phyloP scores from a whole-genome alignment of 23 tunicate species.

The Trididemnum clinides region DNA sequence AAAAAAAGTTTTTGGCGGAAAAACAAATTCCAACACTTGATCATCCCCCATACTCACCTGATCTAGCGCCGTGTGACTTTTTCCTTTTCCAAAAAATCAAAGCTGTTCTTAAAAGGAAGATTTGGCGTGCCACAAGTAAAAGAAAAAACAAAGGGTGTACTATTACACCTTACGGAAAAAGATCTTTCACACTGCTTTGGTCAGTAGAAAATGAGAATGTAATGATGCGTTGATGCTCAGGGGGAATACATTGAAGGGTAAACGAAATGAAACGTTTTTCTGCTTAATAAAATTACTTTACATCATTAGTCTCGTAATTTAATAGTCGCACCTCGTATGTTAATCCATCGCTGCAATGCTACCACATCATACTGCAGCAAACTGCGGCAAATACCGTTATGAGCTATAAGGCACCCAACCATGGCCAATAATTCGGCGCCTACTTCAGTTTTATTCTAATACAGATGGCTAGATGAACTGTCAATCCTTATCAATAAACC shows the following conservation, averaged over 20 bases:
- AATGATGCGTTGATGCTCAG: background rate
- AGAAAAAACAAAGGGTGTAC: background rate
- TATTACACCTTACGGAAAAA: background rate
- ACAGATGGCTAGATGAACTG: no score
- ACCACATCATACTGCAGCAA: no score
- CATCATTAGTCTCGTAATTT: background rate
- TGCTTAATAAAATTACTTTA: background rate
- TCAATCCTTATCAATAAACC: no score
- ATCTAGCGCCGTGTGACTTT: background rate
- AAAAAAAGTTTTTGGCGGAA: background rate
- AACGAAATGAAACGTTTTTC: background rate
- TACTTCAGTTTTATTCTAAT: no score
- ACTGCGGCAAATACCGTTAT: no score
- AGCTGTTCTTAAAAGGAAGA: background rate
- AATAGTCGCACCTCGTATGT: slow-evolving; percentile 2
- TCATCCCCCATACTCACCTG: background rate
- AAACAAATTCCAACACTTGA: background rate
- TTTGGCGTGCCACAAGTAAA: background rate
- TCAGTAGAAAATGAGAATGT: background rate
- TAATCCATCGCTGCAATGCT: no score
- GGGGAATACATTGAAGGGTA: slow-evolving; percentile 15
- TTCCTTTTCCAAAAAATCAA: slow-evolving; percentile 3
- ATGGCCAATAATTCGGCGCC: no score
- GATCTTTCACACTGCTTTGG: background rate
- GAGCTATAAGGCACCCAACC: no score